Conservation (phyloP, 1,140 invertebrate genomes). For the Vanessa atalanta region DNA sequence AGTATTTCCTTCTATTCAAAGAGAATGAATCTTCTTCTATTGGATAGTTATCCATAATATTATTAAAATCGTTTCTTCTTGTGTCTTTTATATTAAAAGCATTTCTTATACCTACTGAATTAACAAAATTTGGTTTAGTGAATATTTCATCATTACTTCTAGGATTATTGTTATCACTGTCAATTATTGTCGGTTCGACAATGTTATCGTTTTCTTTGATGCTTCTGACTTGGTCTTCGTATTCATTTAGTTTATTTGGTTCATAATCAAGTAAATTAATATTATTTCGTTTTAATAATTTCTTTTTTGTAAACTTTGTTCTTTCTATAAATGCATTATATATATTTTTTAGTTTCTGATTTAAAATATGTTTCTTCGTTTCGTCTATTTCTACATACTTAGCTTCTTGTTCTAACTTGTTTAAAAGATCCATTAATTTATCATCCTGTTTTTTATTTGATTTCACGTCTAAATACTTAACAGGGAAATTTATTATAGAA, state of each 20-base stretch:
- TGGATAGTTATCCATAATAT: neutral
- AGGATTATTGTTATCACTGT: neutral
- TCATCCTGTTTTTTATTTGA: slow-evolving; percentile 27
- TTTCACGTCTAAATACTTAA: neutral
- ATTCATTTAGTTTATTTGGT: neutral
- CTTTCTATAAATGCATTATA: slow-evolving; percentile 37
- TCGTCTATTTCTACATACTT: slow-evolving; percentile 46
- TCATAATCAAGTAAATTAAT: neutral
- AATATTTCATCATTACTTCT: neutral
- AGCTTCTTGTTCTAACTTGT: slow-evolving; percentile 57
- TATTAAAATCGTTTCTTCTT: neutral
- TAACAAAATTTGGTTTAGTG: neutral
- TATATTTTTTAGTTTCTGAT: slow-evolving; percentile 58
- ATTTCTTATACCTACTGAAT: neutral
- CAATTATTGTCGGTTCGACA: neutral
- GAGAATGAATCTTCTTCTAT: slow-evolving; percentile 36
- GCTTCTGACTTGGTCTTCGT: neutral
- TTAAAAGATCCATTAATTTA: slow-evolving; percentile 50
- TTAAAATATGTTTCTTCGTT: slow-evolving; percentile 53
- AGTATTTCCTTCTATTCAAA: slow-evolving; percentile 50
- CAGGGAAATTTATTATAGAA: too few relatives aligned
- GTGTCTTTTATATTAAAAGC: neutral
- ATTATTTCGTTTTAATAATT: neutral
- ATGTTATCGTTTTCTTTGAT: neutral
- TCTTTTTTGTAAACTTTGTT: neutral